These are phyloP conservation scores for Danio aesculapii DNA, from an alignment of 2,797 vertebrate genomes.

Conservation along the genomic window DNA sequence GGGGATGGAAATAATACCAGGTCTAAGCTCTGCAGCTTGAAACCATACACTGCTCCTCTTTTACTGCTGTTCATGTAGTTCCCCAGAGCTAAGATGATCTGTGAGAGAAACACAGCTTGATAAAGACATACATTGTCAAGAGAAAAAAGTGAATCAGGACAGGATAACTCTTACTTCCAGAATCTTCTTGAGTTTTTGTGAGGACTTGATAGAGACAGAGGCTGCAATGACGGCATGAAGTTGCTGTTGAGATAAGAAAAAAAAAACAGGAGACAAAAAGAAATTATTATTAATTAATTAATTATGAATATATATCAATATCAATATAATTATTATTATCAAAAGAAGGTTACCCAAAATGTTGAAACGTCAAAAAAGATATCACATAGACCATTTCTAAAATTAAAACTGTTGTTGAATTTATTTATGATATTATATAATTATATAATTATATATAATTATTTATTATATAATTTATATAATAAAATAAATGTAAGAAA, in stretches of 20 bases:
- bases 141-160: background rate
- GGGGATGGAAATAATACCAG: constrained; percentile 77
- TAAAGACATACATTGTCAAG: background rate
- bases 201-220: constrained; percentile 97
- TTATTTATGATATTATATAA: too few relatives aligned
- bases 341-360: background rate
- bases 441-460: too few relatives aligned
- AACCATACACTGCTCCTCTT: constrained; percentile 97
- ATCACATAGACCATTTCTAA: background rate
- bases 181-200: constrained; percentile 98
- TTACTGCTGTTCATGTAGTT: constrained; percentile 99
- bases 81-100: constrained; percentile 97
- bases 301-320: too few relatives aligned
- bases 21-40: constrained; percentile 98
- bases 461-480: too few relatives aligned
- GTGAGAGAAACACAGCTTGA: constrained; percentile 39
- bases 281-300: too few relatives aligned
- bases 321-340: too few relatives aligned
- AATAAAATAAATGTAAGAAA: too few relatives aligned
- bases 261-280: background rate
- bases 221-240: constrained; percentile 96
- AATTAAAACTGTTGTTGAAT: too few relatives aligned
- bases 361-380: background rate
- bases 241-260: constrained; percentile 81
- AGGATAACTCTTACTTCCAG: constrained; percentile 83